Base-by-base conservation (phyloP, 1,140 invertebrate species). In the Drosophila kanapiae region DNA sequence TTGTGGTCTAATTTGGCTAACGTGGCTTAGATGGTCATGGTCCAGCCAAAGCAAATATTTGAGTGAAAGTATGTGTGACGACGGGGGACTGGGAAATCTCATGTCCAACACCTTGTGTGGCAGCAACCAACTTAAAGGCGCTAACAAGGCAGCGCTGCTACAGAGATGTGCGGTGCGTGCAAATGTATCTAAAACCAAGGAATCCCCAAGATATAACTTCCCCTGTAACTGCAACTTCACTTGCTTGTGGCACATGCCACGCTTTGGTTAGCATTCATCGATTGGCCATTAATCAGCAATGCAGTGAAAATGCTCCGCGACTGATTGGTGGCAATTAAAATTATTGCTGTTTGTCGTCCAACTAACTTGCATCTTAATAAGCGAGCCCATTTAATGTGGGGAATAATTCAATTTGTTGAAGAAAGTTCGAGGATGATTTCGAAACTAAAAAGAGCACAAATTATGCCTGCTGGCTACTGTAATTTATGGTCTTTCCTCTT, bases 41-140 rank as follows among this genome's bases (percentile, higher is more conserved):
- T 83, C 61, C 85, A 71, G 61, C 38, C 72, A 75, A 16, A 35
- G 79, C 74, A 90, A 88, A 90, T 88, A 84, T 90, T 88, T 90
- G 81, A 88, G 84, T 84, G 84, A 88, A 88, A 87, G 85, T 75
- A 69, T 74, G 64, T 60, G 70, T 81, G 82, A 49, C 64, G 72
- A 68, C 27, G 62, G 58, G 40, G 53, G 35, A 63, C 33, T 58
- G 35, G 42, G 48, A 43, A 54, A 64, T 35, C 53, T 38, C 47
- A 31, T 60, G 31, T 35, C 68, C 60, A 67, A 83, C 84, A 83
- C 80, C 83, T 80, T 90, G 67, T 84, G 78, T 63, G 86, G 51
- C 18, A 3, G 33, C 51, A 3, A 23, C 23, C 23, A 23, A 54
- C 18, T 23, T 18, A n/a, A 38, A 56, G 42, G 53, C 59, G 68